Percentiles rank a stretch among this genome's conserved stretches.
These are phyloP conservation scores for Myotis myotis DNA, from an alignment of 2,797 vertebrate species.

Conservation along the genomic window DNA sequence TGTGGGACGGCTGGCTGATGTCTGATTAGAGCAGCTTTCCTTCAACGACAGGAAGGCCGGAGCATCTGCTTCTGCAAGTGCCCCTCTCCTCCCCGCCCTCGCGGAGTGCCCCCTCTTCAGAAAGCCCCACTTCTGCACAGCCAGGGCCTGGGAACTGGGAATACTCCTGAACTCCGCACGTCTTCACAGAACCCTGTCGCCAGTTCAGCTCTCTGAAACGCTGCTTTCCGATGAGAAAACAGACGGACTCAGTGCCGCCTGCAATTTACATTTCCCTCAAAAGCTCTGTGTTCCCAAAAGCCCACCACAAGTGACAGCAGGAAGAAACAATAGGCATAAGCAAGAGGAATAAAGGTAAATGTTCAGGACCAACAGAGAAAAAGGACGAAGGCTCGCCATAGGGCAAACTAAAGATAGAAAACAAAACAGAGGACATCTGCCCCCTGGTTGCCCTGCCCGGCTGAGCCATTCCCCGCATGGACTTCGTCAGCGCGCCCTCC, in stretches of 20 bases:
- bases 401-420: not conserved
- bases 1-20: conserved; percentile 80
- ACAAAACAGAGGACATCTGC: not conserved
- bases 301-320: conserved; percentile 24
- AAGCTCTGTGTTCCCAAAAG: conserved; percentile 47
- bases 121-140: conserved; percentile 74
- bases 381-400: conserved; percentile 39
- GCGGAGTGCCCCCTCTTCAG: conserved; percentile 77
- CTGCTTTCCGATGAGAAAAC: conserved; percentile 77
- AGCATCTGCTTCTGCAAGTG: conserved; percentile 84
- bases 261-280: conserved; percentile 78
- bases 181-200: conserved; percentile 66
- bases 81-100: conserved; percentile 38
- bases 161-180: conserved; percentile 61
- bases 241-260: conserved; percentile 57
- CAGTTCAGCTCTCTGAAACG: conserved; percentile 74
- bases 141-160: conserved; percentile 83
- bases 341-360: conserved; percentile 30
- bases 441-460: not conserved
- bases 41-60: conserved; percentile 79
- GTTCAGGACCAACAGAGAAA: not conserved
- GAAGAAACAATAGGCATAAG: not conserved
- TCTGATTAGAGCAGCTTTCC: conserved; percentile 82
- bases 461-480: not conserved
- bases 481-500: not conserved